Conservation (phyloP, 2,888 invertebrate species). For the Macrophya alboannulata region DNA sequence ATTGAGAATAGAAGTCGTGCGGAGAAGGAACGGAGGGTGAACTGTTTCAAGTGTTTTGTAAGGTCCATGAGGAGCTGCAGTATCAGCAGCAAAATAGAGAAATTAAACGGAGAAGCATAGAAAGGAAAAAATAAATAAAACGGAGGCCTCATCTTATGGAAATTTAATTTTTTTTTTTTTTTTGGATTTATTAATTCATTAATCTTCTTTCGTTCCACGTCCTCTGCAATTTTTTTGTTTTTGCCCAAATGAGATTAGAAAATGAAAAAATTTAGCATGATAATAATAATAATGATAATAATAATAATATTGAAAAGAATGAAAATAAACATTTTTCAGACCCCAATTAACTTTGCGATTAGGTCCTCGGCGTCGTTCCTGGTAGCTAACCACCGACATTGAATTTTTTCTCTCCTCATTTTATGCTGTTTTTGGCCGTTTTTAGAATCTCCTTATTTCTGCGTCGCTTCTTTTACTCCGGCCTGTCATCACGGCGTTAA, state of each 20-base stretch:
- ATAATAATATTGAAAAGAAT: neutral
- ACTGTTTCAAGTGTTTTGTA: neutral
- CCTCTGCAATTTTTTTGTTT: neutral
- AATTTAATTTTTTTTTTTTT: neutral
- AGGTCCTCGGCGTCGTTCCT: neutral
- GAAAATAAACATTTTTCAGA: slow-evolving; percentile 1
- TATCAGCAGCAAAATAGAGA: neutral
- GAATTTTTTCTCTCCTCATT: slow-evolving; percentile 68
- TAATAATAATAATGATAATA: neutral
- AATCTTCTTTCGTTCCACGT: neutral
- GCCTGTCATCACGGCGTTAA: slow-evolving; percentile 24
- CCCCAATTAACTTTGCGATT: slow-evolving; percentile 10
- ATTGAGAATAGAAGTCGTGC: slow-evolving; percentile 43
- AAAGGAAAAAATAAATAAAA: neutral
- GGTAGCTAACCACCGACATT: neutral
- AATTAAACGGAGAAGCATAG: too few species aligned
- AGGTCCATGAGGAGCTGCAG: neutral
- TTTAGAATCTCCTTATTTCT: slow-evolving; percentile 27
- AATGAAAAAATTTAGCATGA: neutral
- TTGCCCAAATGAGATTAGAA: neutral
- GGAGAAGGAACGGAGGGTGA: slow-evolving; percentile 42
- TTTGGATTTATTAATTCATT: neutral
- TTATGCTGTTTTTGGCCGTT: neutral
- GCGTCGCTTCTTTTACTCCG: neutral
- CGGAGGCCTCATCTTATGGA: neutral